phyloP scores from a whole-genome alignment of 2,113 vertebrate species.

The Murina feae region DNA sequence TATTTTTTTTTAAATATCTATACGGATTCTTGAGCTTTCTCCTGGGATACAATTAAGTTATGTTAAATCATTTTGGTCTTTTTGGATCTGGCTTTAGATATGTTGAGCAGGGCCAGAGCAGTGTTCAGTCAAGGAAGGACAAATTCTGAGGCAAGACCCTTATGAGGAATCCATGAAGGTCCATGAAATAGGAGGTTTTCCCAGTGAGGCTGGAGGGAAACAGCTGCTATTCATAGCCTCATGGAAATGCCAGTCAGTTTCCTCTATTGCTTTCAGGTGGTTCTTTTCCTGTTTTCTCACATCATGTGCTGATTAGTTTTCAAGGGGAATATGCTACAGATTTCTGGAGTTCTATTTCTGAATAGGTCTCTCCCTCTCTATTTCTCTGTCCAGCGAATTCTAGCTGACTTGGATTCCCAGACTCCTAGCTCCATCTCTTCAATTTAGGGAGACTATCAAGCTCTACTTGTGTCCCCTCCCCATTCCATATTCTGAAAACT shows the following conservation, averaged over 20 bases:
- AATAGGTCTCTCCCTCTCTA: not conserved
- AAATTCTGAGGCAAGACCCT: not conserved
- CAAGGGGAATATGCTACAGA: not conserved
- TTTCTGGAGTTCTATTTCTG: not conserved
- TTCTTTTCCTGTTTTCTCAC: not conserved
- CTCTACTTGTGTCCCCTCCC: not conserved
- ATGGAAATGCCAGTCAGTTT: not conserved
- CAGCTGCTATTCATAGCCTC: not conserved
- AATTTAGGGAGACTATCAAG: not conserved
- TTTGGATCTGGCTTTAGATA: not conserved
- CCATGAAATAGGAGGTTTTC: not conserved
- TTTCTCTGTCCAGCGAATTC: not conserved
- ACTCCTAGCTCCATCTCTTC: not conserved
- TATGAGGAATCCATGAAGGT: not conserved
- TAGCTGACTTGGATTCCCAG: not conserved
- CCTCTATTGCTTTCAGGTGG: not conserved
- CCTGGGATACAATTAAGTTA: not conserved
- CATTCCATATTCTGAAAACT: not conserved
- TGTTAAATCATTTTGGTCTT: not conserved
- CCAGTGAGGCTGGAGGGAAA: not conserved
- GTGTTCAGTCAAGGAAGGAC: not conserved
- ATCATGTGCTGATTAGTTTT: not conserved
- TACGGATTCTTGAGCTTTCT: not conserved
- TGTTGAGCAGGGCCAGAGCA: not conserved
- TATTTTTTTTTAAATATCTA: not conserved